phyloP scores from a whole-genome alignment of 2,888 invertebrate genomes.

The Esperia sulphurella region DNA sequence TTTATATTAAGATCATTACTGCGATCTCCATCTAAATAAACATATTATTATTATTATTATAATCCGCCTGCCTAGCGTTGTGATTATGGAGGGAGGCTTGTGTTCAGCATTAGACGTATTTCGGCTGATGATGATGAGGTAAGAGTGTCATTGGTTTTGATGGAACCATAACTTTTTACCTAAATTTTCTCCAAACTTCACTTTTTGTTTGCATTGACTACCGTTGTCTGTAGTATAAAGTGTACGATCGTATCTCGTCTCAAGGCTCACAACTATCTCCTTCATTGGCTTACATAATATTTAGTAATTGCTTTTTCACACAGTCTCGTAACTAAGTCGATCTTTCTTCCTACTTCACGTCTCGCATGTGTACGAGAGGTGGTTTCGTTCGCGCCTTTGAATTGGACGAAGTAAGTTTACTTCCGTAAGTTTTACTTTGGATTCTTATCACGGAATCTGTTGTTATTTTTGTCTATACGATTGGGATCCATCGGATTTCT shows the following conservation, averaged over 20 bases:
- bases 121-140: too few species aligned
- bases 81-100: too few species aligned
- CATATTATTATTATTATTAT: too few species aligned
- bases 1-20: too few species aligned
- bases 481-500: neutral
- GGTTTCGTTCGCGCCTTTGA: constrained; percentile 29
- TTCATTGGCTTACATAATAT: constrained; percentile 59
- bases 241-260: constrained; percentile 39
- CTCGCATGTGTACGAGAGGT: constrained; percentile 18
- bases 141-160: too few species aligned
- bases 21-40: too few species aligned
- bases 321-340: constrained; percentile 41
- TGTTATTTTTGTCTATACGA: neutral
- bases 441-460: constrained; percentile 9
- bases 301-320: constrained; percentile 66
- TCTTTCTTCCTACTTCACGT: constrained; percentile 59
- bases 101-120: too few species aligned
- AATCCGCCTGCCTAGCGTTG: too few species aligned
- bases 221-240: constrained; percentile 11
- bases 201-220: constrained; percentile 33
- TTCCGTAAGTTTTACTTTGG: constrained; percentile 35
- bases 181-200: constrained; percentile 6
- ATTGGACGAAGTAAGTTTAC: constrained; percentile 21
- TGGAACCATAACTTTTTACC: too few species aligned
- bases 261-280: constrained; percentile 56